A percentile compares a stretch with the other conserved stretches of the same genome.
Evolutionary conservation across 2,888 invertebrate genomes (phyloP).

Genomic region (Euproctis similis): DNA sequence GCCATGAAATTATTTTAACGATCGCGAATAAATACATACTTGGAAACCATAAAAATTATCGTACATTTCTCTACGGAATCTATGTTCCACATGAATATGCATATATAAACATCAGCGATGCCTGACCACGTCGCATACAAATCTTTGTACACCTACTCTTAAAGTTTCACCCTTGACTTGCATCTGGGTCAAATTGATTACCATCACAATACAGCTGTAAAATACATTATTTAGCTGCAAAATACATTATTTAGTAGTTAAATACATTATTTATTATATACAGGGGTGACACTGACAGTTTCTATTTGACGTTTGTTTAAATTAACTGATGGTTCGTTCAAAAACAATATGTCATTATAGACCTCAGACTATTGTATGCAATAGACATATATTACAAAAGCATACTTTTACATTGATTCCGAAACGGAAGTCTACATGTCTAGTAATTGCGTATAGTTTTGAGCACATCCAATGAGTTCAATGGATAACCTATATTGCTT

Average conservation of each 20-base stretch:
- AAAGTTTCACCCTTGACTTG: slow-evolving; percentile 45
- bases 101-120: slow-evolving; percentile 31
- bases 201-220: slow-evolving; percentile 54
- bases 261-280: slow-evolving; percentile 56
- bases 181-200: slow-evolving; percentile 61
- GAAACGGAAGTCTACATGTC: no score
- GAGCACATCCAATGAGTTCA: no score
- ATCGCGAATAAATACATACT: no score
- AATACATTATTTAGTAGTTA: slow-evolving; percentile 57
- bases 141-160: slow-evolving; percentile 26
- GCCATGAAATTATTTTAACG: no score
- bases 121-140: slow-evolving; percentile 26
- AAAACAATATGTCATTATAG: slow-evolving; percentile 11
- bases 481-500: no score
- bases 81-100: no score
- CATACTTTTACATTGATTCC: no score
- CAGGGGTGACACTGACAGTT: slow-evolving; percentile 39
- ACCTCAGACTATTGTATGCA: slow-evolving; percentile 4
- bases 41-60: no score
- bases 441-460: no score
- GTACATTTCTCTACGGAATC: slow-evolving; percentile 29
- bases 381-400: no score
- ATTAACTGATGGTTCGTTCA: slow-evolving; percentile 26
- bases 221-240: slow-evolving; percentile 57
- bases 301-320: slow-evolving; percentile 40